Percentiles rank a stretch among this genome's conserved stretches.
Conservation (phyloP, 2,113 vertebrate species). For the Pteronura brasiliensis region DNA sequence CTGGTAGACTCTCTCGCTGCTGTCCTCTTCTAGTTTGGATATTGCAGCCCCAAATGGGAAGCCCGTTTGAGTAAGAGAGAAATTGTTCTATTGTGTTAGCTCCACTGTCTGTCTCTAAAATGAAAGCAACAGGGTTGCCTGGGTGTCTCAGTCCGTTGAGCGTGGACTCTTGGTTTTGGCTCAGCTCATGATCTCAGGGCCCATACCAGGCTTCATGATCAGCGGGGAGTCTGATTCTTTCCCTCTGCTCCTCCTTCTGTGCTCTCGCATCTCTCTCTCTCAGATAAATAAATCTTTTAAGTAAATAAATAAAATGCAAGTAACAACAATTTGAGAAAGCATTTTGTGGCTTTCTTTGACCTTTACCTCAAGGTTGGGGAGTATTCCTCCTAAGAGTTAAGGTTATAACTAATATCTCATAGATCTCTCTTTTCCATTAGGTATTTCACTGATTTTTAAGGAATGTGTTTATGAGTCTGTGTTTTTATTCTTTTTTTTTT, state of each 20-base stretch:
- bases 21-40: not conserved
- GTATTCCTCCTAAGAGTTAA: not conserved
- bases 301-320: not conserved
- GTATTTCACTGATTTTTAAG: not conserved
- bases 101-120: not conserved
- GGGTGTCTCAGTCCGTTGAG: not conserved
- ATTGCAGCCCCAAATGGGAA: not conserved
- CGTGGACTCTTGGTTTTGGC: not conserved
- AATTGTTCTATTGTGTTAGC: not conserved
- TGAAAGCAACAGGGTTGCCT: not conserved
- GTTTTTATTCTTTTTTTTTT: not conserved
- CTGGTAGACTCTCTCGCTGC: not conserved
- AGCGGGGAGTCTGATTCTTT: not conserved
- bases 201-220: not conserved
- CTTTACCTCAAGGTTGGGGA: not conserved
- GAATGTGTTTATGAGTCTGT: not conserved
- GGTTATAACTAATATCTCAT: not conserved
- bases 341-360: slow-evolving; percentile 17
- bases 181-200: not conserved
- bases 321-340: not conserved
- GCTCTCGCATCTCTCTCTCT: not conserved
- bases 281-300: not conserved
- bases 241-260: not conserved
- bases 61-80: not conserved
- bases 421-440: not conserved